phyloP scores from a whole-genome alignment of 2,888 invertebrate species.

The Odontocerum albicorne region DNA sequence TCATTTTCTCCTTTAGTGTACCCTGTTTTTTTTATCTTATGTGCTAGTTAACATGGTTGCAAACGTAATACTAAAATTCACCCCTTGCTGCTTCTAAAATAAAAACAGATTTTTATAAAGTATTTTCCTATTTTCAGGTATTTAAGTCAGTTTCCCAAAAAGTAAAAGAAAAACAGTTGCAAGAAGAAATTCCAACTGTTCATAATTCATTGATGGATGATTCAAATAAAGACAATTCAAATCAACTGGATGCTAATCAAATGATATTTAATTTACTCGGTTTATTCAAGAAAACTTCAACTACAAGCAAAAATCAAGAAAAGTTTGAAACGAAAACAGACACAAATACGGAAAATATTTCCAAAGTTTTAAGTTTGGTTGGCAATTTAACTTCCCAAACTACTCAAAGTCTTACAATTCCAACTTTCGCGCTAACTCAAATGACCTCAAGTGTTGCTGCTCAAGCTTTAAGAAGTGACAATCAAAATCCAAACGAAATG shows the following conservation, averaged over 20 bases:
- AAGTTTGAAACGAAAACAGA: background rate
- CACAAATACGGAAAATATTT: conserved; percentile 8
- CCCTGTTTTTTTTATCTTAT: too few relatives aligned
- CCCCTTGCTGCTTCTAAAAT: too few relatives aligned
- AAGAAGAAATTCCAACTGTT: conserved; percentile 61
- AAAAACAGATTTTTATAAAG: too few relatives aligned
- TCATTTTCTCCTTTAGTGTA: too few relatives aligned
- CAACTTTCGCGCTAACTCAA: too few relatives aligned
- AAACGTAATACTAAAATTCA: too few relatives aligned
- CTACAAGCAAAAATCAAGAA: too few relatives aligned
- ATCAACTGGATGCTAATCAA: conserved; percentile 43
- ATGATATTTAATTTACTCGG: conserved; percentile 65
- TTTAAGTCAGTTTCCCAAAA: conserved; percentile 76
- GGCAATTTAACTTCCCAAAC: background rate
- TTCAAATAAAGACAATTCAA: conserved; percentile 38
- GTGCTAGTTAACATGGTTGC: too few relatives aligned
- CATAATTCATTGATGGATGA: conserved; percentile 50
- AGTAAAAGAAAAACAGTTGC: conserved; percentile 63
- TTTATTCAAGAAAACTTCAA: conserved; percentile 47
- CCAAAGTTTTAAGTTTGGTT: conserved; percentile 19
- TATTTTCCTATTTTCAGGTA: too few relatives aligned
- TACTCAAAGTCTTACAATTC: background rate
- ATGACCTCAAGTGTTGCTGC: background rate
- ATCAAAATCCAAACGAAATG: background rate
- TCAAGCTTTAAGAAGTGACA: background rate